Evolutionary conservation across 2,113 vertebrate species (phyloP), one percentile per base, ranked within the genome.

Genomic region (Semicossyphus pulcher): DNA sequence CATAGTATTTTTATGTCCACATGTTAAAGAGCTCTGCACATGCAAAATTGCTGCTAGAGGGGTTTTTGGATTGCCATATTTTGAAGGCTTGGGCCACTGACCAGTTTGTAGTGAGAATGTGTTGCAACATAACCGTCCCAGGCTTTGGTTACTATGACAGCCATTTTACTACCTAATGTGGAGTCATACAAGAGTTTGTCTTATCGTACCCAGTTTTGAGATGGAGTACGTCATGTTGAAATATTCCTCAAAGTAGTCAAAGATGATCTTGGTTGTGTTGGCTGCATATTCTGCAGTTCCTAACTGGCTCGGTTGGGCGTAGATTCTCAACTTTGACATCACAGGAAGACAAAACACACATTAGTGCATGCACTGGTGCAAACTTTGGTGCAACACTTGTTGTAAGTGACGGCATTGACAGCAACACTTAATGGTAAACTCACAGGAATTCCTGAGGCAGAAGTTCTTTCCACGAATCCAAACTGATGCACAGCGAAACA

Each of bases 401-500:
- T 34, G 16, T 18, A 41, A 16, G 20, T 44, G 6, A 28, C 18
- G 10, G 5, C 6, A 51, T 1, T 28, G 41, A 51, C 8, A 16
- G 4, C 3, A 1, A 41, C 3, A 48, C 2, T 18, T 37, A 6
- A 28, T 18, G 28, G 15, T 8, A 7, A 32, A 86, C 93, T 92
- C 76, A 94, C 93, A 23, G 93, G 95, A 84, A 94, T 92, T 53
- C 94, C 93, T 1, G 45, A 62, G 0, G 25, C 29, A 0, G 97
- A 97, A 0, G 0, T 61, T 77, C 61, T 93, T 64, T 93, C 73
- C 61, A 93, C 32, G 7, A 0, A 69, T 0, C 0, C 0, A 79
- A 99, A 99, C 57, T 95, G 95, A 82, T 99, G 98, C 41, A 99
- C 95, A 0, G 96, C 98, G 81, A 98, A 99, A 86, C 96, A 98